A percentile compares a stretch with the other conserved stretches of the same genome.
These are phyloP conservation scores for Drosophila nikananu DNA, from an alignment of 1,140 invertebrate species.

Conservation along the genomic window DNA sequence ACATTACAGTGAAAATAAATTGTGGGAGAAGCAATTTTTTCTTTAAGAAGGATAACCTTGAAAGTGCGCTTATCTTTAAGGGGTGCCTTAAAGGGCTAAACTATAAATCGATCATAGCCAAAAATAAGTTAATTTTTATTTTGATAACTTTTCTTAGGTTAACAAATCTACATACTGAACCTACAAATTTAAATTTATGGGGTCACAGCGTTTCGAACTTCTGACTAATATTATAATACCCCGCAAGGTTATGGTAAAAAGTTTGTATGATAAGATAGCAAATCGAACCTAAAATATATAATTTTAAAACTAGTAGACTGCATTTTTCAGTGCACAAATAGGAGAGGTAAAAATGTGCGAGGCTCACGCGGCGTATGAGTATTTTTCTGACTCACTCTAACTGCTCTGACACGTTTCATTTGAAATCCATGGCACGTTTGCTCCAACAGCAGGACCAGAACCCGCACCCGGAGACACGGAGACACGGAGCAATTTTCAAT, in stretches of 20 bases:
- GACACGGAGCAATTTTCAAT: slow-evolving; percentile 73
- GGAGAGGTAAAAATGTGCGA: slow-evolving; percentile 67
- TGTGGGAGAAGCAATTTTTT: not conserved
- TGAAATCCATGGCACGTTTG: slow-evolving; percentile 80
- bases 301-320: too few relatives aligned
- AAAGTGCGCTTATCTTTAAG: too few relatives aligned
- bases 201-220: not conserved
- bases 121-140: too few relatives aligned
- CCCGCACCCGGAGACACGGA: slow-evolving; percentile 53
- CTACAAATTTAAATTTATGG: too few relatives aligned
- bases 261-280: not conserved
- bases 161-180: too few relatives aligned
- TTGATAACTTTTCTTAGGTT: too few relatives aligned
- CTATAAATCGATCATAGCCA: too few relatives aligned
- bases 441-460: slow-evolving; percentile 30
- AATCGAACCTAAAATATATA: not conserved
- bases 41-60: not conserved
- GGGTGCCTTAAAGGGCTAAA: too few relatives aligned
- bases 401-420: slow-evolving; percentile 73
- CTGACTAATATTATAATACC: not conserved
- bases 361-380: slow-evolving; percentile 76
- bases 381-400: slow-evolving; percentile 54
- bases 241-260: too few relatives aligned
- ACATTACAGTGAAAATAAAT: slow-evolving; percentile 21
- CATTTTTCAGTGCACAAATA: slow-evolving; percentile 24